These are phyloP conservation scores for Cantharis lateralis DNA, from an alignment of 2,888 invertebrate genomes.

Conservation along the genomic window DNA sequence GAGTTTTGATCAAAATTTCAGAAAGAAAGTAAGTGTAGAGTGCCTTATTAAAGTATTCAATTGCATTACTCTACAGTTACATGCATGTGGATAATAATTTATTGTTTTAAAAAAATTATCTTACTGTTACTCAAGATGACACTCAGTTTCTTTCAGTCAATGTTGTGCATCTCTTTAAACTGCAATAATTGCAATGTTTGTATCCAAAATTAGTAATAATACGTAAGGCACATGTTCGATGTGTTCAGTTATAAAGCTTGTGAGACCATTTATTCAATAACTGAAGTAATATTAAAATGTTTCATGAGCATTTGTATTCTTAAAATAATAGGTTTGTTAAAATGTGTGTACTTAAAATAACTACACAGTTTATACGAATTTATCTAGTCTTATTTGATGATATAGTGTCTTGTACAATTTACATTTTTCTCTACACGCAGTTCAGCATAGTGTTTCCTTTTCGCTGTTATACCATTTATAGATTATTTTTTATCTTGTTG, in stretches of 20 bases:
- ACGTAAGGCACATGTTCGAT: not conserved
- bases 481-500: slow-evolving; percentile 2
- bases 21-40: not conserved
- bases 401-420: not conserved
- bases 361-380: not conserved
- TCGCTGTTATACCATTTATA: not conserved
- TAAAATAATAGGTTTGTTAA: not conserved
- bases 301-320: not conserved
- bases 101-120: not conserved
- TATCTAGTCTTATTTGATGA: not conserved
- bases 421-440: not conserved
- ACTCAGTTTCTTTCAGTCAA: not conserved
- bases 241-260: not conserved
- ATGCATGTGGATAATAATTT: not conserved
- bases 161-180: not conserved
- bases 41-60: not conserved
- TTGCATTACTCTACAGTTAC: not conserved
- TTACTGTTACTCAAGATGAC: not conserved
- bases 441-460: not conserved
- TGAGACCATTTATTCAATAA: not conserved
- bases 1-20: not conserved
- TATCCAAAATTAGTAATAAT: not conserved
- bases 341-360: not conserved
- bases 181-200: not conserved
- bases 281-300: not conserved